These are phyloP conservation scores for Myotis lucifugus DNA, from an alignment of 2,113 vertebrate species.

Conservation along the genomic window DNA sequence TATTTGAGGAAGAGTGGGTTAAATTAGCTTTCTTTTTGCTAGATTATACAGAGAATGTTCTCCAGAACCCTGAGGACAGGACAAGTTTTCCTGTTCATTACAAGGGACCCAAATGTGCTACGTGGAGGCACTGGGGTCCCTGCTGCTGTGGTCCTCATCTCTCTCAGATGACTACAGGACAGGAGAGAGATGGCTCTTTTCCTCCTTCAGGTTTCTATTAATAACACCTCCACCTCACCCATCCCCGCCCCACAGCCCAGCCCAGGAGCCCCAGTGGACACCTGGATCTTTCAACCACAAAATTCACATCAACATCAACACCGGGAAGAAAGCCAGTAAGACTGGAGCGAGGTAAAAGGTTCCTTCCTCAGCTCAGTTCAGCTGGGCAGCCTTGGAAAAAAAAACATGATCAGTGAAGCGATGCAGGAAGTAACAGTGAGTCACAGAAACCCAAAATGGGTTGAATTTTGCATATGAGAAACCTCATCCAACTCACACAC, in stretches of 20 bases:
- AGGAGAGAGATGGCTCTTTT: not conserved
- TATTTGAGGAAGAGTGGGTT: not conserved
- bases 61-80: not conserved
- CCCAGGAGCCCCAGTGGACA: no score
- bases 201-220: not conserved
- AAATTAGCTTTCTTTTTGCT: not conserved
- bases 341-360: not conserved
- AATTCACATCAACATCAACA: not conserved
- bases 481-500: constrained; percentile 10
- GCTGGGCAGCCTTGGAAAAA: not conserved
- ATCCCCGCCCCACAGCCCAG: not conserved
- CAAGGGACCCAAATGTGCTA: not conserved
- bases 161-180: not conserved
- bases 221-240: not conserved
- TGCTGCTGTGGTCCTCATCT: not conserved
- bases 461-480: constrained; percentile 60
- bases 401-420: not conserved
- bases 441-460: constrained; percentile 61
- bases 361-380: not conserved
- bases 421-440: constrained; percentile 36
- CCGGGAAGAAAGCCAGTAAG: not conserved
- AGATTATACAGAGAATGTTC: not conserved
- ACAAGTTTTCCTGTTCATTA: not conserved
- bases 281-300: not conserved
- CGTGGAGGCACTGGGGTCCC: not conserved